Percentiles rank a stretch among this genome's conserved stretches.
Conservation (phyloP, 2,113 vertebrate species). For the Clupea harengus region DNA sequence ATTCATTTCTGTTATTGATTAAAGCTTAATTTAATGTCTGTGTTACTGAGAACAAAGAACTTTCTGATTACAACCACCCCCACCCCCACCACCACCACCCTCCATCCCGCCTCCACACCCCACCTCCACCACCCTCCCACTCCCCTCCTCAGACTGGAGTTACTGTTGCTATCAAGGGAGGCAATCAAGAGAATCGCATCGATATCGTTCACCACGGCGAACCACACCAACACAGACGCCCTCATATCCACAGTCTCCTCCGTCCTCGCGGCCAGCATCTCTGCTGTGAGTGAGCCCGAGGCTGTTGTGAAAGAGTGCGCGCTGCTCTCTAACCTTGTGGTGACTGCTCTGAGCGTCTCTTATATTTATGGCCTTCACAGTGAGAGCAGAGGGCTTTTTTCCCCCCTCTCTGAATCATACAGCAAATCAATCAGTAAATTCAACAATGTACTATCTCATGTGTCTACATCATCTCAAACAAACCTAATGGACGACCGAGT, state of each 20-base stretch:
- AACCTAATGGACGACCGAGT: background rate
- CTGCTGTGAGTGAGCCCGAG: slow-evolving; percentile 12
- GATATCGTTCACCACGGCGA: slow-evolving; percentile 56
- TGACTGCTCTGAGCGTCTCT: background rate
- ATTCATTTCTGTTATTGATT: slow-evolving; percentile 66
- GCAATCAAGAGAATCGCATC: slow-evolving; percentile 60
- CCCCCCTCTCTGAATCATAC: background rate
- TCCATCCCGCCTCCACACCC: background rate
- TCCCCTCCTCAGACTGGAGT: background rate
- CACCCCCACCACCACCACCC: background rate
- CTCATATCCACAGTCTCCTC: background rate
- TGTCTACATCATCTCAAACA: background rate
- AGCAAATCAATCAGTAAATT: slow-evolving; percentile 11
- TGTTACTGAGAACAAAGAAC: slow-evolving; percentile 61
- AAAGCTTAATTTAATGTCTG: slow-evolving; percentile 54
- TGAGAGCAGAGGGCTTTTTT: background rate
- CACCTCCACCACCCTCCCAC: background rate
- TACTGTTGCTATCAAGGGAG: slow-evolving; percentile 51
- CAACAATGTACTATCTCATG: background rate
- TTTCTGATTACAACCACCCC: slow-evolving; percentile 56
- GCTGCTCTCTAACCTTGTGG: slow-evolving; percentile 10
- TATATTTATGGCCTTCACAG: background rate
- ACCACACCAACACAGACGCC: slow-evolving; percentile 17
- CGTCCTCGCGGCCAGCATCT: background rate
- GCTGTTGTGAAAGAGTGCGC: background rate